Evolutionary conservation across 2,113 vertebrate genomes (phyloP).

Genomic region (Tupaia chinensis): DNA sequence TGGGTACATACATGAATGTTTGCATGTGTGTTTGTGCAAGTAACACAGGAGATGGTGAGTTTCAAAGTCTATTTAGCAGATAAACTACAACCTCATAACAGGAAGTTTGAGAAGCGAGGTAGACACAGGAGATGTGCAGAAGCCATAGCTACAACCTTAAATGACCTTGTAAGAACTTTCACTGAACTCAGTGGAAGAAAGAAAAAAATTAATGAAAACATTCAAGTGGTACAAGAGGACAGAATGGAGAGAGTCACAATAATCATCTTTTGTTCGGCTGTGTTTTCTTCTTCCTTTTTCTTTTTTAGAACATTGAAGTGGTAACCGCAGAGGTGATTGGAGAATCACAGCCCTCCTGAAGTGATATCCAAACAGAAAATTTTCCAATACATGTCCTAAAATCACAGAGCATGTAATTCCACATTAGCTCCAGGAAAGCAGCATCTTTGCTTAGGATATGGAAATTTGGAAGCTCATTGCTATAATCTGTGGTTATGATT

Average conservation of each 20-base stretch:
- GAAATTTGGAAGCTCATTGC: conserved; percentile 86
- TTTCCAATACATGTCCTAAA: conserved; percentile 67
- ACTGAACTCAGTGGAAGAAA: conserved; percentile 35
- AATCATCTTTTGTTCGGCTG: conserved; percentile 10
- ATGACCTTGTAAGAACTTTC: conserved; percentile 52
- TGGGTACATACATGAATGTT: not conserved
- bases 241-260: conserved; percentile 4
- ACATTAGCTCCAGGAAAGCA: conserved; percentile 69
- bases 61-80: conserved; percentile 48
- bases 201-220: conserved; percentile 15
- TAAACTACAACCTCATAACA: not conserved
- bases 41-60: conserved; percentile 1
- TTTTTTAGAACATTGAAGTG: not conserved
- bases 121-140: not conserved
- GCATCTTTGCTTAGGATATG: conserved; percentile 78
- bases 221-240: not conserved
- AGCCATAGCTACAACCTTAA: not conserved
- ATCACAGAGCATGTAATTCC: conserved; percentile 73
- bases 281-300: not conserved
- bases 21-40: not conserved
- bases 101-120: not conserved
- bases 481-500: conserved; percentile 88
- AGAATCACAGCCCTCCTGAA: conserved; percentile 75
- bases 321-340: conserved; percentile 14
- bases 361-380: conserved; percentile 67